Evolutionary conservation across 2,888 invertebrate genomes (phyloP), one percentile per base, ranked within the genome.

Genomic region (Sarcophaga caerulescens): DNA sequence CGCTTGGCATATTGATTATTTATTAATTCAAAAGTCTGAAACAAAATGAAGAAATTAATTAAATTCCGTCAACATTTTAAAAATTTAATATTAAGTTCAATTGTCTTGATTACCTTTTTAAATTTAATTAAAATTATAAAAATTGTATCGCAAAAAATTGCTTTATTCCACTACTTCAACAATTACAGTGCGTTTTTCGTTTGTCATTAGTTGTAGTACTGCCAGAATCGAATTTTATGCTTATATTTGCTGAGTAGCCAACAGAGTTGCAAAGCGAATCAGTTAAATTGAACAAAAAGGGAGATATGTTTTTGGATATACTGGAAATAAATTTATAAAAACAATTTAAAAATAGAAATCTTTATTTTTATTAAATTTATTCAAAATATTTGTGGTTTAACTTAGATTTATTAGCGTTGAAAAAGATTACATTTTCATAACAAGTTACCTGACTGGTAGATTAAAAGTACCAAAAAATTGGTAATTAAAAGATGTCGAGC

Each of bases 151-250:
- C 71, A 87, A 82, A 71, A 69, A 77, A 65, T 63, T 60, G 25
- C 59, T 84, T 70, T 85, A 83, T 52, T 84, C 84, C 87, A 65
- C 84, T 89, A 65, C 84, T 89, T 71, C 82, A 65, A 85, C 87
- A 89, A 89, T 90, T 89, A 90, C 90, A 89, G 88, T 89, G 90
- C 90, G 89, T 89, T 90, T 90, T 90, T 89, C 73, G 52, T 66
- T 60, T 87, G 88, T 88, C 88, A 89, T 66, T 85, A 60, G 6
- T 17, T 12, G 0, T 12, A 66, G 73, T 59, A 52, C 60, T 88
- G 80, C 88, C 85, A 82, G n/a, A 8, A 14, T 45, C 4, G 57
- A 75, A 65, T 65, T 21, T 47, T 57, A 21, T 4, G n/a, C 52
- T 1, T 52, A 23, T 59, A 74, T 65, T 69, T 81, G 69, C 52